Conservation (phyloP, 30 jellyfish, hydroid and myxozoan species). For the Hydractinia echinata region DNA sequence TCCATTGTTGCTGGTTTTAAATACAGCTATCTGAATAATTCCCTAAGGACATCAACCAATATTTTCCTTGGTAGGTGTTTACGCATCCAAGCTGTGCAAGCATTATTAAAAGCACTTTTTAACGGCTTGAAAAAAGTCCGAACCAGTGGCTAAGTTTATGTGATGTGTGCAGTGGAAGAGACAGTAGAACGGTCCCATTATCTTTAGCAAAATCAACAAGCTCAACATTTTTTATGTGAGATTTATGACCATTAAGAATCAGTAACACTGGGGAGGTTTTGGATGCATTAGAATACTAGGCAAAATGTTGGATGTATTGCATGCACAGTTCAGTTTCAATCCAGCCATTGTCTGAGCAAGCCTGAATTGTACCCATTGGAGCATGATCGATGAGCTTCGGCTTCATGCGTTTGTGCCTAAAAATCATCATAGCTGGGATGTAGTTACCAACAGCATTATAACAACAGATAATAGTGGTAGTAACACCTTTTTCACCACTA, state of each 20-base stretch:
- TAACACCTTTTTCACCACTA: too few relatives aligned
- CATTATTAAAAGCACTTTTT: too few relatives aligned
- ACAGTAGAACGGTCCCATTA: constrained; percentile 32
- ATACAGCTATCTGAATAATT: too few relatives aligned
- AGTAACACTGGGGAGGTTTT: constrained; percentile 29
- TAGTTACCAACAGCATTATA: too few relatives aligned
- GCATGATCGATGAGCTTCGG: constrained; percentile 46
- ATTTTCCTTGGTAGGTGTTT: too few relatives aligned
- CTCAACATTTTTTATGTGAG: constrained; percentile 40
- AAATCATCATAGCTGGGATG: not conserved
- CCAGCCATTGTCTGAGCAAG: constrained; percentile 66
- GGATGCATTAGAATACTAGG: not conserved
- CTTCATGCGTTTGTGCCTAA: constrained; percentile 44
- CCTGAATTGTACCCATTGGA: constrained; percentile 48
- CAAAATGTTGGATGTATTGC: constrained; percentile 37
- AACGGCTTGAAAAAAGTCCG: constrained; percentile 44
- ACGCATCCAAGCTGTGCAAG: too few relatives aligned
- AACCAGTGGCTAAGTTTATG: constrained; percentile 66
- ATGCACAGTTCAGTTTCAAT: constrained; percentile 31
- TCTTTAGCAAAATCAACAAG: constrained; percentile 39
- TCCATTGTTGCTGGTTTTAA: too few relatives aligned
- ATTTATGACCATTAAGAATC: constrained; percentile 47
- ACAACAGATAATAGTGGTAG: too few relatives aligned
- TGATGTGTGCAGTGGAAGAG: constrained; percentile 63
- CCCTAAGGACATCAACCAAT: too few relatives aligned